Base-by-base conservation (phyloP, 2,113 vertebrate species). In the Mustela nigripes region DNA sequence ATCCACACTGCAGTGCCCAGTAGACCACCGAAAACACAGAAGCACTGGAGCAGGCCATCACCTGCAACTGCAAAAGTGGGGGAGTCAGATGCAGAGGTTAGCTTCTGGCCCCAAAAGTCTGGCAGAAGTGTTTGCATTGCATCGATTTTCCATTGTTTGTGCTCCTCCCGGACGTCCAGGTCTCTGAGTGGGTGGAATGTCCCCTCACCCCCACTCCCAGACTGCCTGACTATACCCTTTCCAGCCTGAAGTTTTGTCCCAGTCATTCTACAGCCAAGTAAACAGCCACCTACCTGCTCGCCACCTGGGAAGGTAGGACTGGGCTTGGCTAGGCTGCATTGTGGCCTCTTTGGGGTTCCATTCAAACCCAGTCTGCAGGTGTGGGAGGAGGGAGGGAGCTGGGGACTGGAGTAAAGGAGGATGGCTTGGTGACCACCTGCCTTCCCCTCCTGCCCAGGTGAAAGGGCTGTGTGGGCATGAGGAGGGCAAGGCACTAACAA, bases 181-280 rank as follows among this genome's bases (percentile, higher is more conserved):
- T 15, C 73, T 36, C 76, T 56, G 45, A 89, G 16, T 62, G 76
- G 88, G 45, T 19, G 83, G 53, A 89, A 11, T n/a, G 24, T 69
- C 60, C 76, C 33, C 31, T 56, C 50, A 60, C 18, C 33, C 39
- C 28, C 16, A 14, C 33, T 33, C 48, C 16, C n/a, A 31, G 10
- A 2, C 63, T 80, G 58, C 78, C 73, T 6, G 18, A 33, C 50
- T 48, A 24, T 21, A 53, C 73, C 12, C 71, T 62, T 93, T 28
- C 42, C n/a, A 58, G 19, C 74, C 79, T 91, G 31, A 50, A 39
- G 50, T 60, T 96, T 79, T 83, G 91, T 82, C n/a, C 45, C 36
- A 76, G 48, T 67, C 45, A 4, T 5, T 11, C 33, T 18, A n/a
- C 67, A 39, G 22, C 56, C 42, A 80, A 53, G 28, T 65, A 42